Percentiles rank a stretch among this genome's conserved stretches.
Conservation (phyloP, 2,888 invertebrate genomes). For the Drosophila anomalata region DNA sequence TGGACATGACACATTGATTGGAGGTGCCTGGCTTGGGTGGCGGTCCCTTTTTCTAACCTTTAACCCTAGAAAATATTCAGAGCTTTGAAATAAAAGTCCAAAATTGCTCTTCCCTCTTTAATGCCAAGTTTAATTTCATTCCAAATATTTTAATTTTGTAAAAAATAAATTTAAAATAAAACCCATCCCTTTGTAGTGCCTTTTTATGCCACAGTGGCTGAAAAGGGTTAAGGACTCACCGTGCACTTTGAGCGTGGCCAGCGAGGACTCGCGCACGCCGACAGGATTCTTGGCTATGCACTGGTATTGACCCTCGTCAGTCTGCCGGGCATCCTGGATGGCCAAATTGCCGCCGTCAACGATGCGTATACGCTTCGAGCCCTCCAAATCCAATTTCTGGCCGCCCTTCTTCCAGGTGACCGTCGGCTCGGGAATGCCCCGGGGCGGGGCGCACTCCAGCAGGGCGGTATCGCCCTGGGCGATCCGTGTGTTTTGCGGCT, state of each 20-base stretch:
- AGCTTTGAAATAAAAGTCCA: neutral
- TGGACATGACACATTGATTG: constrained; percentile 79
- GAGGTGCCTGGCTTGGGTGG: constrained; percentile 39
- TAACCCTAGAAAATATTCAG: constrained; percentile 9
- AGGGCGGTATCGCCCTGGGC: constrained; percentile 93
- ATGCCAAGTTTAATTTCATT: neutral
- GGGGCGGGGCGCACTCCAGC: constrained; percentile 94
- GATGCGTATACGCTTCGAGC: constrained; percentile 88
- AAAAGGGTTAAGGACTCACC: constrained; percentile 84
- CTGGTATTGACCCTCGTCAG: constrained; percentile 92
- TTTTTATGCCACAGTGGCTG: neutral
- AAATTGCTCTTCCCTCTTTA: neutral
- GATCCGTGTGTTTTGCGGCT: constrained; percentile 92
- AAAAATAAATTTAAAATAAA: neutral
- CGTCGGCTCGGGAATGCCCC: constrained; percentile 94
- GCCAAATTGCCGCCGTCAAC: constrained; percentile 92
- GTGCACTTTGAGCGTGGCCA: constrained; percentile 90
- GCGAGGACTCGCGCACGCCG: constrained; percentile 89
- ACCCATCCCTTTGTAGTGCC: neutral
- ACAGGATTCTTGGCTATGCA: constrained; percentile 93
- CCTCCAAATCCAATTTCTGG: constrained; percentile 89
- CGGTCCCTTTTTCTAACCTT: constrained; percentile 12
- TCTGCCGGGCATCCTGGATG: constrained; percentile 90
- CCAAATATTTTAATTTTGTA: neutral
- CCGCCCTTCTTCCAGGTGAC: constrained; percentile 95